Conservation (phyloP, 2,113 vertebrate genomes). For the Myrmecobius fasciatus region DNA sequence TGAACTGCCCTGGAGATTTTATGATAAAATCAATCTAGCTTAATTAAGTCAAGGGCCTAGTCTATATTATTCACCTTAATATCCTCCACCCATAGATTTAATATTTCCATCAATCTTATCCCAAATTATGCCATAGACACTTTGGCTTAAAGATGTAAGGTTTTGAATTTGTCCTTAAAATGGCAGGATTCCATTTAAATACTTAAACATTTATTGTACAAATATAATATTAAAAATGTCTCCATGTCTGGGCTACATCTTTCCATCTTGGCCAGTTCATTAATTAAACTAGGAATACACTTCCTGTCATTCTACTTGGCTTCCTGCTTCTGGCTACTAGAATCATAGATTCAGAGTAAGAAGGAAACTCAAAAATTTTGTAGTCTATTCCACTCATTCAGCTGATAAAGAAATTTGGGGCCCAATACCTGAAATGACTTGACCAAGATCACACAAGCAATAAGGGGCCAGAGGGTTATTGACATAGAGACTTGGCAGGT, state of each 20-base stretch:
- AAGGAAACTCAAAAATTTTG: neutral
- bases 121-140: neutral
- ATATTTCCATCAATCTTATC: neutral
- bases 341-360: neutral
- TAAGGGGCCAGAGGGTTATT: neutral
- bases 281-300: neutral
- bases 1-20: slow-evolving; percentile 1
- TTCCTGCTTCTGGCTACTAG: neutral
- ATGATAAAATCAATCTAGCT: slow-evolving; percentile 3
- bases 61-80: neutral
- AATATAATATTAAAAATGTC: neutral
- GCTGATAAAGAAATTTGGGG: neutral
- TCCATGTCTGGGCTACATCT: neutral
- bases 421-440: neutral
- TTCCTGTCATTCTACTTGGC: neutral
- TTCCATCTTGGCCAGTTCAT: neutral
- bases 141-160: neutral
- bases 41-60: neutral
- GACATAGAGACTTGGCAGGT: neutral
- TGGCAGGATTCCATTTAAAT: neutral
- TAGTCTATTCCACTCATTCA: neutral
- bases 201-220: neutral
- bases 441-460: neutral
- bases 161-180: neutral
- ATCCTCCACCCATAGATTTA: neutral